These are phyloP conservation scores for Polymixis lichenea DNA, from an alignment of 2,888 invertebrate species.

Conservation along the genomic window DNA sequence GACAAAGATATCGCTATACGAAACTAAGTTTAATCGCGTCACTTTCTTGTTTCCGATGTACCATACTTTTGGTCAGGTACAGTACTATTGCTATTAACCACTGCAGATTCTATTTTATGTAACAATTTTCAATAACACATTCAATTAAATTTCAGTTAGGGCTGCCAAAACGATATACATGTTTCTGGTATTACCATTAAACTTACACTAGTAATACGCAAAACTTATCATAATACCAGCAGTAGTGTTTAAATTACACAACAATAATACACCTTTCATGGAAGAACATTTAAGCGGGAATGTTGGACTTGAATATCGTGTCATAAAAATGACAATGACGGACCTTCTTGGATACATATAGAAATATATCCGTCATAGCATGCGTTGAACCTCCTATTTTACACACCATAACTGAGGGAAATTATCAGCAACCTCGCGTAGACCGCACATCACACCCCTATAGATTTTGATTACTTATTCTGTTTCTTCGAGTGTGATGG, in stretches of 20 bases:
- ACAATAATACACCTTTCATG: conserved; percentile 28
- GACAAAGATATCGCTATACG: conserved; percentile 13
- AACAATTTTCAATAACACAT: conserved; percentile 59
- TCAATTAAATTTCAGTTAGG: conserved; percentile 77
- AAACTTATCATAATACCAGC: conserved; percentile 48
- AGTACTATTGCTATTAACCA: conserved; percentile 46
- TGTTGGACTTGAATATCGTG: conserved; percentile 21
- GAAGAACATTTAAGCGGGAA: conserved; percentile 3
- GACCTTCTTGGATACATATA: conserved; percentile 16
- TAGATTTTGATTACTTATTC: conserved; percentile 41
- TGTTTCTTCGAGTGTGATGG: conserved; percentile 42
- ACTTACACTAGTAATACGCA: conserved; percentile 53
- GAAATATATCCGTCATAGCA: conserved; percentile 13
- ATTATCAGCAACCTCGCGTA: conserved; percentile 30
- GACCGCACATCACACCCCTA: conserved; percentile 35
- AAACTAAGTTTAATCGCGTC: conserved; percentile 4
- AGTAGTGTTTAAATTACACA: conserved; percentile 36
- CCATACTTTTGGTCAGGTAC: conserved; percentile 55
- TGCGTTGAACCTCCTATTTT: conserved; percentile 34
- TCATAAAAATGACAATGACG: conserved; percentile 12
- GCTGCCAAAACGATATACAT: conserved; percentile 88
- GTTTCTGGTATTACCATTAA: conserved; percentile 72
- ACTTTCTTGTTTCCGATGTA: conserved; percentile 48
- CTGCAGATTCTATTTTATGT: conserved; percentile 43
- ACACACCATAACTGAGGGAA: conserved; percentile 19